Base-by-base conservation (phyloP, 2,113 vertebrate species). In the Furnarius figulus region DNA sequence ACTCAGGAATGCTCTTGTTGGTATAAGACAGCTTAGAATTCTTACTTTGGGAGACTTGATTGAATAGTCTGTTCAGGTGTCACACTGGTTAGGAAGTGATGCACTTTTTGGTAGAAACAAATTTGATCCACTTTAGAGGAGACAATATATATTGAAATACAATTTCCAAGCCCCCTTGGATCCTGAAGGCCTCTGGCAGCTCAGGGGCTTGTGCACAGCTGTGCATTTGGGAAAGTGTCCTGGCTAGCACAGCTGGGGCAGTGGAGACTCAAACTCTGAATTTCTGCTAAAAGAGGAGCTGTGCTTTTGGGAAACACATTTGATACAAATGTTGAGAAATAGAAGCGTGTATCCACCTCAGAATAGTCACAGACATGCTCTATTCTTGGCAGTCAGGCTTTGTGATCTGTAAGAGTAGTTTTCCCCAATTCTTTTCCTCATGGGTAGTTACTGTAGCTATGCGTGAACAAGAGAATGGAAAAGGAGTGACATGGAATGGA, bases 61-160 rank as follows among this genome's bases (percentile, higher is more conserved):
- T 94, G 83, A 65, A 39, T 22, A 87, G 56, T 50, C 85, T 87
- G 55, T 70, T 86, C 40, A 87, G 66, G 35, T 73, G 73, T 82
- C 93, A 88, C 85, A 22, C 30, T 47, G 44, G 79, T 85, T 89
- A 78, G 62, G 14, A 82, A 89, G 92, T 33, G 77, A 85, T 71
- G 83, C 50, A 15, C 70, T 92, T 74, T 21, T 63, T 39, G 70
- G 46, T 13, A 47, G 90, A 75, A 93, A 85, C n/a, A 73, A 53
- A 93, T 88, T 59, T 90, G 53, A 90, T 93, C 37, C 42, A 66
- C 61, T 95, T 96, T 90, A 59, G 56, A 92, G 42, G 53, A 87
- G 53, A 79, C 40, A 77, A 40, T 47, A 20, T 16, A 21, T 31
- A 71, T 19, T 80, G 71, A 85, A 85, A 91, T 59, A 44, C 42